These are phyloP conservation scores for Calidris pugnax DNA, from an alignment of 2,113 vertebrate genomes.

Conservation along the genomic window DNA sequence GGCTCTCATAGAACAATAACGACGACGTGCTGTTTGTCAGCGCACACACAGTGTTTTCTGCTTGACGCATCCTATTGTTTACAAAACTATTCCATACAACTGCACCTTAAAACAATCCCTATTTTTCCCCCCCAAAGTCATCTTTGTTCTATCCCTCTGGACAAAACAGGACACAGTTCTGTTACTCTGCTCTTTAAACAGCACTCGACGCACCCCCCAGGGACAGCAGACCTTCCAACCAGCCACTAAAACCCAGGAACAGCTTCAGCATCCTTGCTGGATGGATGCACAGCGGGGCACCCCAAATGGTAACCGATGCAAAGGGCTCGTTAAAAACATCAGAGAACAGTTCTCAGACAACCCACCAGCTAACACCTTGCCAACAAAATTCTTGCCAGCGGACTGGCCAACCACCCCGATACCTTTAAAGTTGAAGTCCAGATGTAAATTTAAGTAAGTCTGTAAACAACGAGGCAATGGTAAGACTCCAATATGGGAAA, in stretches of 20 bases:
- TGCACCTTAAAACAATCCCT: not conserved
- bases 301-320: not conserved
- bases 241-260: not conserved
- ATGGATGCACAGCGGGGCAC: not conserved
- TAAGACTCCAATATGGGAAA: not conserved
- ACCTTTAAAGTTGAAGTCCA: not conserved
- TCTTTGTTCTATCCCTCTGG: not conserved
- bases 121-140: not conserved
- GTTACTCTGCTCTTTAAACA: not conserved
- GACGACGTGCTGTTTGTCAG: not conserved
- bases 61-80: not conserved
- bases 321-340: not conserved
- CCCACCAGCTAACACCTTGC: not conserved
- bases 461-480: not conserved
- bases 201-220: not conserved
- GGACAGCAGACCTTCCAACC: not conserved
- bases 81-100: not conserved
- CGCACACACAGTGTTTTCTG: not conserved
- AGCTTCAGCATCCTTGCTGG: not conserved
- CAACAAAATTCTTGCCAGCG: not conserved
- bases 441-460: not conserved
- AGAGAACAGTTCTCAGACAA: not conserved
- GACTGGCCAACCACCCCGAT: not conserved
- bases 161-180: not conserved
- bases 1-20: not conserved